Percentiles rank a stretch among this genome's conserved stretches.
Conservation (phyloP, 2,113 vertebrate species). For the Myiozetetes cayanensis region DNA sequence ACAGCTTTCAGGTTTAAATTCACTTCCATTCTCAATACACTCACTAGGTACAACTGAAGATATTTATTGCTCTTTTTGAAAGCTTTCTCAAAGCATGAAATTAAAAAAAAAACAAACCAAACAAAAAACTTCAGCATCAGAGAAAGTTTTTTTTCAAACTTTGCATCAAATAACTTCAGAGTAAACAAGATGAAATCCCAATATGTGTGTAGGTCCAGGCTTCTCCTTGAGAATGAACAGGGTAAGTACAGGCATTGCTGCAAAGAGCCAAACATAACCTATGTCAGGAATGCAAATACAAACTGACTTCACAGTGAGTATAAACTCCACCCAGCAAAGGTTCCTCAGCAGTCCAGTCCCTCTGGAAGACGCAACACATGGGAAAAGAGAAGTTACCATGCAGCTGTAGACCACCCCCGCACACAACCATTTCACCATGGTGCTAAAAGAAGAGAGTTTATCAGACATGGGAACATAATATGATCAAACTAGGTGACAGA, state of each 20-base stretch:
- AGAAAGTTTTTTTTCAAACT: neutral
- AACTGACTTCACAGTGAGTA: neutral
- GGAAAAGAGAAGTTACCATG: neutral
- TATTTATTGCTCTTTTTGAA: neutral
- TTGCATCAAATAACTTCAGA: neutral
- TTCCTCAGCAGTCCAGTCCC: neutral
- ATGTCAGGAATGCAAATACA: neutral
- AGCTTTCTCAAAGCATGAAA: neutral
- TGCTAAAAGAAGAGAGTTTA: neutral
- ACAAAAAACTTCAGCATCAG: neutral
- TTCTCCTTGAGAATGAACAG: neutral
- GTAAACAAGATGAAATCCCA: neutral
- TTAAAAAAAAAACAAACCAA: neutral
- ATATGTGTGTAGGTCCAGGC: neutral
- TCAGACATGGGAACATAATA: neutral
- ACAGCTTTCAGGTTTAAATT: neutral
- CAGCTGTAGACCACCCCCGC: neutral
- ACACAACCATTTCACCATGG: neutral
- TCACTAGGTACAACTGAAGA: neutral
- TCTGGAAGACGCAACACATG: fast-evolving
- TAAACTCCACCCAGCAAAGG: neutral
- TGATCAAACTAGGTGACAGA: neutral
- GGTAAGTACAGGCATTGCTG: neutral
- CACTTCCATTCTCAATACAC: neutral
- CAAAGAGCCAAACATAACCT: neutral